phyloP scores from a whole-genome alignment of 2,888 invertebrate genomes.

The Diabrotica balteata region DNA sequence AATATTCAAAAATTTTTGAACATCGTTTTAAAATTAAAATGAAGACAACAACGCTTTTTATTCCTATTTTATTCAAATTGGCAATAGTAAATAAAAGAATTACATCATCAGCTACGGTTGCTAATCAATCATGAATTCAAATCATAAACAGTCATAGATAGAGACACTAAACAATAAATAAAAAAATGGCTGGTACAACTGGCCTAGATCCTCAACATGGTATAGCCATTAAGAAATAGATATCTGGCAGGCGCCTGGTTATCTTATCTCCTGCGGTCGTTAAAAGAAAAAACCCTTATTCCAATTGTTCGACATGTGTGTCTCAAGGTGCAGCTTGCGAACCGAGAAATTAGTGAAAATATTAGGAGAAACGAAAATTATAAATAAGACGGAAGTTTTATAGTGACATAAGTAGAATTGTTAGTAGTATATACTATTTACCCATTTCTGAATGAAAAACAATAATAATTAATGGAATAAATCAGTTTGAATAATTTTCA shows the following conservation, averaged over 20 bases:
- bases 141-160: neutral
- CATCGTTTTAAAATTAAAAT: too few species aligned
- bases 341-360: neutral
- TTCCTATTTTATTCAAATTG: too few species aligned
- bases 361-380: neutral
- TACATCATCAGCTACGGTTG: too few species aligned
- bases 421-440: too few species aligned
- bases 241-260: slow-evolving; percentile 8
- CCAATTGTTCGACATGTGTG: slow-evolving; percentile 11
- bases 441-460: too few species aligned
- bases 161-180: neutral
- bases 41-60: too few species aligned
- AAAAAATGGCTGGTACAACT: slow-evolving; percentile 2
- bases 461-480: too few species aligned
- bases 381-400: neutral
- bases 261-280: slow-evolving; percentile 11
- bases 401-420: too few species aligned
- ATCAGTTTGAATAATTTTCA: too few species aligned
- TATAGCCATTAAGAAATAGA: slow-evolving; percentile 9
- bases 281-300: slow-evolving; percentile 2
- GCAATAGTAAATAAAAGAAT: too few species aligned
- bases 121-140: too few species aligned
- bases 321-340: slow-evolving; percentile 12
- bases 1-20: too few species aligned
- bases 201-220: slow-evolving; percentile 9